Evolutionary conservation across 2,797 vertebrate genomes (phyloP).

Genomic region (Vespertilio murinus): DNA sequence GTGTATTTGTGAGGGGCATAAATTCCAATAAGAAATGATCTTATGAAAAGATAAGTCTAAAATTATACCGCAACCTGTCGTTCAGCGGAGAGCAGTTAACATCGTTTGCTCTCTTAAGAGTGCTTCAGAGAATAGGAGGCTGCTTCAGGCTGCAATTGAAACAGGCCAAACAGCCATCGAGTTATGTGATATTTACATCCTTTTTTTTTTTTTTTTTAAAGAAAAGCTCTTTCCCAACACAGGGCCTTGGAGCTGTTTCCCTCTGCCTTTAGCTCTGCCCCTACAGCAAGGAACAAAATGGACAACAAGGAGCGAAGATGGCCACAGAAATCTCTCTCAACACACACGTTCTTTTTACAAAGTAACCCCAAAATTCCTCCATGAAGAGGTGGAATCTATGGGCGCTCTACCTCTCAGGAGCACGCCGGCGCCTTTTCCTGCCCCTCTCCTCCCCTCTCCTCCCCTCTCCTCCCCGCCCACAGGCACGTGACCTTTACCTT

Average conservation of each 20-base stretch:
- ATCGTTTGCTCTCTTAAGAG: conserved; percentile 27
- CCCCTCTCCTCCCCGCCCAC: too few species aligned
- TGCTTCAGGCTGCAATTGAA: conserved; percentile 13
- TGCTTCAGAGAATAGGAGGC: conserved; percentile 28
- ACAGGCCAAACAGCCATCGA: neutral
- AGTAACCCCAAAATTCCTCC: neutral
- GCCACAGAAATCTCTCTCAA: neutral
- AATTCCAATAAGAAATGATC: conserved; percentile 14
- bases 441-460: neutral
- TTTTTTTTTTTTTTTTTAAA: neutral
- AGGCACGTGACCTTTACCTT: neutral
- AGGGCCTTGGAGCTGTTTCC: neutral
- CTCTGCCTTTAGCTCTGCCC: neutral
- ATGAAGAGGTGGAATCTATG: neutral
- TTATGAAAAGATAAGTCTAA: conserved; percentile 37
- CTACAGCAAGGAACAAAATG: neutral
- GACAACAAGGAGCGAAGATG: neutral
- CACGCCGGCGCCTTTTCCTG: neutral
- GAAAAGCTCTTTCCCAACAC: neutral
- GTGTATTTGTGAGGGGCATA: neutral
- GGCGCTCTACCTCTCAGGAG: neutral
- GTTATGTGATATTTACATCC: neutral
- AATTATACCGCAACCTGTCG: neutral
- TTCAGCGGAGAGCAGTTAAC: neutral
- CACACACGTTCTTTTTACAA: neutral